Conservation (phyloP, 2,888 invertebrate genomes). For the Ophion obscuratus region DNA sequence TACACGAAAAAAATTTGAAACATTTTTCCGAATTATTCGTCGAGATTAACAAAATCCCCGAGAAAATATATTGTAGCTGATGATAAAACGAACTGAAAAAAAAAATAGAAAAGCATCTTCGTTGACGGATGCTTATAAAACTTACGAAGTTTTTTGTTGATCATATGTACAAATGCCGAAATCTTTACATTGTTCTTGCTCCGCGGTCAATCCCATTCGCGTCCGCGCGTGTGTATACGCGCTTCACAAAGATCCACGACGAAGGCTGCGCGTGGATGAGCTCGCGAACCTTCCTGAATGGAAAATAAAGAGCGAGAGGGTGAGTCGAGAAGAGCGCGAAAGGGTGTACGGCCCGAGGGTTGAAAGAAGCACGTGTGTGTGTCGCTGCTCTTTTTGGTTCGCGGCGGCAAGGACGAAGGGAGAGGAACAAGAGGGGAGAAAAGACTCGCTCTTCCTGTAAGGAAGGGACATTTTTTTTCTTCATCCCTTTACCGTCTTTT, state of each 20-base stretch:
- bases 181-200: too few species aligned
- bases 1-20: too few species aligned
- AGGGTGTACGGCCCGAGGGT: neutral
- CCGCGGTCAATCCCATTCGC: neutral
- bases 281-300: slow-evolving; percentile 22
- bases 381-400: slow-evolving; percentile 3
- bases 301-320: slow-evolving; percentile 16
- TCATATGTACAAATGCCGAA: too few species aligned
- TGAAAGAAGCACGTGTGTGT: slow-evolving; percentile 8
- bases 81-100: too few species aligned
- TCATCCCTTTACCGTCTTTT: neutral
- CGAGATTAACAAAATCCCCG: too few species aligned
- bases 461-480: slow-evolving; percentile 3
- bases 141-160: too few species aligned
- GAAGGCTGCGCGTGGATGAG: slow-evolving; percentile 35
- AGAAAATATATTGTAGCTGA: too few species aligned
- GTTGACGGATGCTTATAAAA: too few species aligned
- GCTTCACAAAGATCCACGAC: slow-evolving; percentile 7
- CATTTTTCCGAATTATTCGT: too few species aligned
- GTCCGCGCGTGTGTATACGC: neutral
- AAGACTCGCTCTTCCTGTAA: slow-evolving; percentile 40
- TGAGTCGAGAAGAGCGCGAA: slow-evolving; percentile 8
- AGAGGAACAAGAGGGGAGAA: neutral
- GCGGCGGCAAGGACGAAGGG: neutral
- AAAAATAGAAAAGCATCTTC: too few species aligned